Evolutionary conservation across 1,140 invertebrate genomes (phyloP).

Genomic region (Laupala kohalensis): DNA sequence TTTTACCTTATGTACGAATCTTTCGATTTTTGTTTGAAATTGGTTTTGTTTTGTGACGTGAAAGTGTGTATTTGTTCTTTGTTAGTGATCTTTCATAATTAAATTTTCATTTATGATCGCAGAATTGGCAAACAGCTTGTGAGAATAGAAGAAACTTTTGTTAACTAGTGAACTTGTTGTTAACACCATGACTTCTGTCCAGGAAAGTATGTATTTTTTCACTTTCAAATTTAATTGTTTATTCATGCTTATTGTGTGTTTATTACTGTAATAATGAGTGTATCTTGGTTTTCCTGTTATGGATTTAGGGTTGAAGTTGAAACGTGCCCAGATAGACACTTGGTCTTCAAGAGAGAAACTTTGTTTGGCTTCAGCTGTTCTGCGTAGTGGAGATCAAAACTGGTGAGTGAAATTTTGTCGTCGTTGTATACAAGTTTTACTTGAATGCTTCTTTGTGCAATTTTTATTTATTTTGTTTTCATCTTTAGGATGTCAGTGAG

Average conservation of each 20-base stretch:
- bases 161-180: no score
- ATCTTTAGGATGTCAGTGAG: slow-evolving; percentile 64
- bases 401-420: slow-evolving; percentile 41
- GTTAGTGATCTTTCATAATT: no score
- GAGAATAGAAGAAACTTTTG: no score
- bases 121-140: no score
- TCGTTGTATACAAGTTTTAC: slow-evolving; percentile 9
- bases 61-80: no score
- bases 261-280: background rate
- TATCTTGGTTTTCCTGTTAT: slow-evolving; percentile 2
- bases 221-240: background rate
- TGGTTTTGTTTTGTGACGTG: no score
- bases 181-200: background rate
- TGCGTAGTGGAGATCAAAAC: slow-evolving; percentile 82
- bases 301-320: slow-evolving; percentile 37
- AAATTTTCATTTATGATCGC: no score
- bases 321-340: slow-evolving; percentile 56
- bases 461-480: background rate
- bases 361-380: slow-evolving; percentile 72
- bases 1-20: no score
- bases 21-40: no score
- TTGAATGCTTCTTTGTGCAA: background rate
- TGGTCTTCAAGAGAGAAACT: slow-evolving; percentile 78
- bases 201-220: background rate
- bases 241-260: background rate